Evolutionary conservation across 2,113 vertebrate genomes (phyloP).

Genomic region (Pituophis catenifer): DNA sequence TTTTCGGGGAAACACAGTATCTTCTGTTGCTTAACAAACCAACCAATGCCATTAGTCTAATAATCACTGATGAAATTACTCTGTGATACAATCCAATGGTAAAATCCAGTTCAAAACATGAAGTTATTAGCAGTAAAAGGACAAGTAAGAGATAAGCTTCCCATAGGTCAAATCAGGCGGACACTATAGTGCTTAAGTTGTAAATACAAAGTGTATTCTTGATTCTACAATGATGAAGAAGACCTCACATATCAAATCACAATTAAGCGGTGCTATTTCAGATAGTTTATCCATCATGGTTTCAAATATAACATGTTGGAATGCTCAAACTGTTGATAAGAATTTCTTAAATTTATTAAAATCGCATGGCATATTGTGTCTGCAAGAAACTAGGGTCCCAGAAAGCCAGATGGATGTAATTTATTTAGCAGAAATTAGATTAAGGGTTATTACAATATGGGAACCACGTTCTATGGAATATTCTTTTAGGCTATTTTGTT

Average conservation of each 20-base stretch:
- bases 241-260: background rate
- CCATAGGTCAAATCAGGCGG: background rate
- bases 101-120: background rate
- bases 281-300: background rate
- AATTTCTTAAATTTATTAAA: background rate
- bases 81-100: background rate
- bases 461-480: background rate
- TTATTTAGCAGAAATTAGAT: background rate
- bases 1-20: too few relatives aligned
- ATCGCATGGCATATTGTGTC: background rate
- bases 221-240: background rate
- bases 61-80: background rate
- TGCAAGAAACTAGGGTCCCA: background rate
- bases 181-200: background rate
- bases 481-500: background rate
- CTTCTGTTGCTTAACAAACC: background rate
- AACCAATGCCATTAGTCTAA: background rate
- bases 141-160: background rate
- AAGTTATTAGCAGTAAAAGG: background rate
- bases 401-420: background rate
- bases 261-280: background rate
- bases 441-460: background rate
- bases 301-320: background rate
- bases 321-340: background rate
- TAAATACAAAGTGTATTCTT: background rate